Percentiles rank a stretch among this genome's conserved stretches.
These are phyloP conservation scores for Acropora yongei DNA, from an alignment of 64 coral and sea anemone species.

Conservation along the genomic window DNA sequence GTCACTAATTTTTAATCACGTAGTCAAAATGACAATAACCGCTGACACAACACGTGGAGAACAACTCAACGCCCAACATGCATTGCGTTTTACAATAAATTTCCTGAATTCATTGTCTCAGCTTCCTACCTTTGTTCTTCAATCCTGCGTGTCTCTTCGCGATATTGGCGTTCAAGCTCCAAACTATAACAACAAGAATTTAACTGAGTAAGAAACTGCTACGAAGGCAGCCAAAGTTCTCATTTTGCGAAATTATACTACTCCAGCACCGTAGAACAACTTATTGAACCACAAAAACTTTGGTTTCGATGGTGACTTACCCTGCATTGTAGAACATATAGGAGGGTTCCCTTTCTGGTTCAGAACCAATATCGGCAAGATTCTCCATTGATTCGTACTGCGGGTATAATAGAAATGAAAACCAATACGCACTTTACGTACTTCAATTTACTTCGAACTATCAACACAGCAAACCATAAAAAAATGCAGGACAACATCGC, in stretches of 20 bases:
- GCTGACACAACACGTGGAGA: too few species aligned
- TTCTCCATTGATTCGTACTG: slow-evolving; percentile 99
- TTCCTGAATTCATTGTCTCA: too few species aligned
- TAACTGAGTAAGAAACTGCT: too few species aligned
- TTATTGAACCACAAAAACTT: not conserved
- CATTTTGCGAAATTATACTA: too few species aligned
- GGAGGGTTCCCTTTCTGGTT: slow-evolving; percentile 85
- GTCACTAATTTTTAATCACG: too few species aligned
- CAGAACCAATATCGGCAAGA: slow-evolving; percentile 71
- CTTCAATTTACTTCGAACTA: too few species aligned
- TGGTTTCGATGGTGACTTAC: slow-evolving; percentile 34
- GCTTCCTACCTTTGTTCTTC: slow-evolving; percentile 87
- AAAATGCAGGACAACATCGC: too few species aligned
- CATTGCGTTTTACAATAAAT: too few species aligned
- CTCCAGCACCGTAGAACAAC: not conserved
- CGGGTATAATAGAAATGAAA: not conserved
- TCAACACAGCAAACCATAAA: too few species aligned
- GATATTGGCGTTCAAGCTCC: slow-evolving; percentile 97
- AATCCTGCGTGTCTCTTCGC: slow-evolving; percentile 86
- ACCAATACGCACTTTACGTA: not conserved
- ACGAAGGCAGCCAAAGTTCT: too few species aligned
- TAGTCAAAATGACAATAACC: too few species aligned
- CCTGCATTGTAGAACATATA: slow-evolving; percentile 98
- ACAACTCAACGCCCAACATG: too few species aligned
- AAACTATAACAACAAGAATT: slow-evolving; percentile 33